Evolutionary conservation across 2,113 vertebrate species (phyloP), one percentile per base, ranked within the genome.

Genomic region (Asarcornis scutulata): DNA sequence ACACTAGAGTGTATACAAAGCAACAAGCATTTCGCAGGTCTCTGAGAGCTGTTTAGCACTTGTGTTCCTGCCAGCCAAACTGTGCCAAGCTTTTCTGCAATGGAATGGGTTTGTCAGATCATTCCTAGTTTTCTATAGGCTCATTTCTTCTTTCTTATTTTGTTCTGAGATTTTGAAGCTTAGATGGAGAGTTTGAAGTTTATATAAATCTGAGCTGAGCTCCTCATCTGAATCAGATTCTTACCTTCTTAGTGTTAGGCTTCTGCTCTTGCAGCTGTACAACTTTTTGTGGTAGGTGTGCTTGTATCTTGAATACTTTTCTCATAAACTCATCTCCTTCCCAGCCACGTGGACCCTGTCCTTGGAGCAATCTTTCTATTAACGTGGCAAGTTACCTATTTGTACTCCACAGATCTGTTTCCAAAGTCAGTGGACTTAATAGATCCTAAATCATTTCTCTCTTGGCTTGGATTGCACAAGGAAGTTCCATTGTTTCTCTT

Each of bases 271-370:
- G 31, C 60, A 12, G 13, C 18, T 60, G 56, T 26, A 13, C 4
- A 9, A 4, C 13, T 78, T 89, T 34, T 59, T 89, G 25, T 72
- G 42, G 29, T 34, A 25, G 23, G 5, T 26, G 38, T 91, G 58
- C 50, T 38, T 62, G 0, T 53, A 52, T 44, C 48, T 63, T 62
- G 42, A 73, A 13, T 73, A 53, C 46, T 60, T 87, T 64, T 83
- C 27, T 87, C n/a, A 25, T 25, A 60, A 48, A 25, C 15, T 76
- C 0, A 1, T 48, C 67, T 86, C 44, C 40, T 84, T 82, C 38
- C 13, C 1, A 1, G 46, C 15, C 53, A 53, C 0, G 2, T 52
- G 55, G 36, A 36, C 27, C 18, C 56, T 15, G 2, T 62, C 6
- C 26, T 44, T 63, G 36, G 36, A 52, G 11, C 1, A 1, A 5